Evolutionary conservation across 2,113 vertebrate species (phyloP).

Genomic region (Rhinoptilus africanus): DNA sequence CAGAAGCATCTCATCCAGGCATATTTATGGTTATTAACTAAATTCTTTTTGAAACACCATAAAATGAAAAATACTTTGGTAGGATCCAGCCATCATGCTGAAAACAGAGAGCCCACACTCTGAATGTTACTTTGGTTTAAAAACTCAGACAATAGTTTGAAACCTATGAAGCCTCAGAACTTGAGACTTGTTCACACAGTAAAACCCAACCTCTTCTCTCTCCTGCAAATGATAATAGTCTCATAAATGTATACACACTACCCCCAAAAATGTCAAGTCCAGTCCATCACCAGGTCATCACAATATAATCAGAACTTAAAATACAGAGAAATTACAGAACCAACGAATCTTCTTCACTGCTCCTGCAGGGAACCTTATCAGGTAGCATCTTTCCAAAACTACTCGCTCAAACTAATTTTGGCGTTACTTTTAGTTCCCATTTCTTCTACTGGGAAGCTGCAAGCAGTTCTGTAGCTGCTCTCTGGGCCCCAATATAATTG

Average conservation of each 20-base stretch:
- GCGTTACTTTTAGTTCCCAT: neutral
- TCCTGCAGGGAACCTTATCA: neutral
- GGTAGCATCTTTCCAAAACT: neutral
- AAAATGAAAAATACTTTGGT: neutral
- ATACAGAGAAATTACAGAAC: neutral
- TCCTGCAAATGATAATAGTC: neutral
- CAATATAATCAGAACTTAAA: neutral
- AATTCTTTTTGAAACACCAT: neutral
- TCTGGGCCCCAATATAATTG: neutral
- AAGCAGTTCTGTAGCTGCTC: neutral
- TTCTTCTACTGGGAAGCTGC: neutral
- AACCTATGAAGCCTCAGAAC: neutral
- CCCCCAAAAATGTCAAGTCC: neutral
- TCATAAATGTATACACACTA: neutral
- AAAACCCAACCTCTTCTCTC: neutral
- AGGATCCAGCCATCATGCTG: neutral
- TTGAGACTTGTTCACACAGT: neutral
- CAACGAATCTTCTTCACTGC: neutral
- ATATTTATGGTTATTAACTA: neutral
- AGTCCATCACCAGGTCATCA: neutral
- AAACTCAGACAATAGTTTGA: neutral
- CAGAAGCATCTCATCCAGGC: neutral
- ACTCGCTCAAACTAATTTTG: neutral
- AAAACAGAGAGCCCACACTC: neutral
- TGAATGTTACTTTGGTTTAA: neutral